Evolutionary conservation across 2,797 vertebrate species (phyloP), one percentile per base, ranked within the genome.

Genomic region (Lepus townsendii): DNA sequence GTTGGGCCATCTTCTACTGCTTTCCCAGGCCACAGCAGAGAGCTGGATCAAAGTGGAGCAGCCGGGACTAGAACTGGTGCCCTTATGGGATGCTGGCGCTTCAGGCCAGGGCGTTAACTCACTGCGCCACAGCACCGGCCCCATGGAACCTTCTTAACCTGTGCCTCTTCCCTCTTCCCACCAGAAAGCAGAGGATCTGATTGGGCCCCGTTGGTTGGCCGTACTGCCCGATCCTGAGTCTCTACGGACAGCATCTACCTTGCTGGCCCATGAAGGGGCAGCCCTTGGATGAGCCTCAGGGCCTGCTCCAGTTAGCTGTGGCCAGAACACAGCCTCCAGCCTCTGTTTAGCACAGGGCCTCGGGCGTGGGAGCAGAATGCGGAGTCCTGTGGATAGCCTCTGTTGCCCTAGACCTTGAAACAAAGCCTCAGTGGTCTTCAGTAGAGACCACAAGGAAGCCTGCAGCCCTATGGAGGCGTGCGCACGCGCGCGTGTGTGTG

Each of bases 401-500:
- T 11, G 71, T 80, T 50, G 26, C 10, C 68, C 72, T 22, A 63
- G 30, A 91, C 32, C 38, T 77, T 76, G 65, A 96, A 91, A 76
- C 73, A 83, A 93, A 96, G 83, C 26, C 47, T 84, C 19, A 19
- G 30, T 32, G 3, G 22, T 71, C 30, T 47, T 83, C 11, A 71
- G 60, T 38, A 57, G 63, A 90, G 20, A 24, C 65, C 86, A 92
- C 90, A 88, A 83, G 47, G 71, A 93, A 93, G 60, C 12, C 71
- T 60, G n/a, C 5, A 38, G 88, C 27, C 63, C 20, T 16, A 80
- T 52, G 66, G 79, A 89, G 60, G 57, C 32, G 60, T 47, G 8
- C n/a, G 11, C 32, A 4, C 54, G 30, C 12, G n/a, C 47, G 72
- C 57, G 19, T 38, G 38, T 26, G 19, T 0, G 14, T 1, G 7